phyloP scores from a whole-genome alignment of 2,113 vertebrate genomes.

The Paradoxurus hermaphroditus region DNA sequence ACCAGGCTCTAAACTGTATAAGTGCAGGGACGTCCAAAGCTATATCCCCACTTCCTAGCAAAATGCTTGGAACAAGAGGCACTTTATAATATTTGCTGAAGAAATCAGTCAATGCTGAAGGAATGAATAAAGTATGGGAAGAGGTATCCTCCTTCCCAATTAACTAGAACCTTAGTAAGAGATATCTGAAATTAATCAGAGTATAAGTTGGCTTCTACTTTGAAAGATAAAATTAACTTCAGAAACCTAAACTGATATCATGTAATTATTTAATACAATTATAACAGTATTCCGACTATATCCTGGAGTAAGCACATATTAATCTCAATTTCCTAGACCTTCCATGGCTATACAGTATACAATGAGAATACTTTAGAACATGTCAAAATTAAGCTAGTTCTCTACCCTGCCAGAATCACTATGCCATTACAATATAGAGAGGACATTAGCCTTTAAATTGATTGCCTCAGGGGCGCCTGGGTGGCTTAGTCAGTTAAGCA shows the following conservation, averaged over 20 bases:
- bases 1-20: background rate
- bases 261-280: background rate
- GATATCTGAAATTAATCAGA: background rate
- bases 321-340: background rate
- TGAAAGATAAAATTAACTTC: conserved; percentile 13
- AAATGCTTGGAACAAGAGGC: background rate
- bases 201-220: background rate
- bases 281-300: background rate
- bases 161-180: background rate
- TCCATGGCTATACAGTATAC: background rate
- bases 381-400: background rate
- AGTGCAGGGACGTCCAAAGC: background rate
- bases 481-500: too few species aligned
- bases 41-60: background rate
- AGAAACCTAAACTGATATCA: background rate
- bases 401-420: background rate
- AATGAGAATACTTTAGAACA: background rate
- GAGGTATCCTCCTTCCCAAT: background rate
- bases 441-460: background rate
- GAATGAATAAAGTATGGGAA: background rate
- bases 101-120: background rate
- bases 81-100: conserved; percentile 16
- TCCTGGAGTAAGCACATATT: background rate
- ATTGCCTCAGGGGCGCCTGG: background rate
- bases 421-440: background rate